These are phyloP conservation scores for Solenodon paradoxus DNA, from an alignment of 2,113 vertebrate species.

Conservation along the genomic window DNA sequence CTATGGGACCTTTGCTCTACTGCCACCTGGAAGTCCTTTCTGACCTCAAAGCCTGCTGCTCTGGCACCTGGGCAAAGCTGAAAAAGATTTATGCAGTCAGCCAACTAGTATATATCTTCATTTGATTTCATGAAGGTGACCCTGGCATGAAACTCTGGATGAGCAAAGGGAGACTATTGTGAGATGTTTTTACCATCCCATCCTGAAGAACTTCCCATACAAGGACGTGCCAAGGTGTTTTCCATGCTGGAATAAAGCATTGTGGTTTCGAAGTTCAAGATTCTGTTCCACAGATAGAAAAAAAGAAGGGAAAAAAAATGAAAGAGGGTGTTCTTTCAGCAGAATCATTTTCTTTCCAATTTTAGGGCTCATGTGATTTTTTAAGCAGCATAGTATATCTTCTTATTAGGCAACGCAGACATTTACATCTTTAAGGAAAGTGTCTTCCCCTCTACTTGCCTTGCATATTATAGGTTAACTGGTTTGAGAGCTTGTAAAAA, in stretches of 20 bases:
- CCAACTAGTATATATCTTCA: conserved; percentile 39
- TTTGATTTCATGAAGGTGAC: conserved; percentile 65
- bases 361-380: conserved; percentile 45
- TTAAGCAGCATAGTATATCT: conserved; percentile 29
- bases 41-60: conserved; percentile 62
- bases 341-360: conserved; percentile 54
- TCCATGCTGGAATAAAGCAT: conserved; percentile 20
- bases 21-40: conserved; percentile 70
- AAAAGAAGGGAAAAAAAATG: neutral
- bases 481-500: conserved; percentile 61
- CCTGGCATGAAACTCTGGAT: neutral
- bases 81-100: conserved; percentile 38
- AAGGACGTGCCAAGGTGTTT: neutral
- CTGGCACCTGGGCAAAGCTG: conserved; percentile 67
- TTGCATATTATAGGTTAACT: conserved; percentile 38
- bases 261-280: conserved; percentile 58
- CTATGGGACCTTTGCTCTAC: conserved; percentile 45
- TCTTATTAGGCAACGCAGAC: neutral
- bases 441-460: neutral
- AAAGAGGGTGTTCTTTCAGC: conserved; percentile 1
- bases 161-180: conserved; percentile 30
- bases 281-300: neutral
- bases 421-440: conserved; percentile 70
- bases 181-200: conserved; percentile 9
- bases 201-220: neutral